phyloP scores from a whole-genome alignment of 2,888 invertebrate genomes.

The Unio pictorum region DNA sequence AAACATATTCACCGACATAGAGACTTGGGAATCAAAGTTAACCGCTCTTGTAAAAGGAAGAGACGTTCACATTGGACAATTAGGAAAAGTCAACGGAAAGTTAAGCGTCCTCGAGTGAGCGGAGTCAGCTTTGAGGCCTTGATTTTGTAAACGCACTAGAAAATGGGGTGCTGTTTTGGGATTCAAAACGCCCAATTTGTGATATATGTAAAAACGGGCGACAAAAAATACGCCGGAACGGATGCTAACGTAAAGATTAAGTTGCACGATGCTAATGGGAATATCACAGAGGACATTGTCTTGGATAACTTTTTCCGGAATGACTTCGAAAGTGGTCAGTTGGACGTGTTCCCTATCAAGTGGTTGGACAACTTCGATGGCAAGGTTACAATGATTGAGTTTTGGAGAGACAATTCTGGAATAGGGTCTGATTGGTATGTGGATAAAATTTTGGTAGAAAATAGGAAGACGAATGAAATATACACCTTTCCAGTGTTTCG shows the following conservation, averaged over 20 bases:
- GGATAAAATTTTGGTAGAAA: slow-evolving; percentile 59
- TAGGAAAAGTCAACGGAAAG: too few species aligned
- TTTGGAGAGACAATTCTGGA: slow-evolving; percentile 70
- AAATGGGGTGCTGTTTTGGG: slow-evolving; percentile 35
- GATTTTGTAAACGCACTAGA: background rate
- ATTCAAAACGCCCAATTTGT: slow-evolving; percentile 30
- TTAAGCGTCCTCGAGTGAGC: too few species aligned
- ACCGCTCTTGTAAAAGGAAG: too few species aligned
- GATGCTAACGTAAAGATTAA: slow-evolving; percentile 71
- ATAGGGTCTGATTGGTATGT: slow-evolving; percentile 70
- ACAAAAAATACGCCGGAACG: slow-evolving; percentile 69
- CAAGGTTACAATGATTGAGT: slow-evolving; percentile 60
- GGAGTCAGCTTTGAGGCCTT: too few species aligned
- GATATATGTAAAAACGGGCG: slow-evolving; percentile 72
- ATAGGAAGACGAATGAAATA: slow-evolving; percentile 44
- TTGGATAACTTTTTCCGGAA: slow-evolving; percentile 66
- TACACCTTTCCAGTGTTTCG: slow-evolving; percentile 70
- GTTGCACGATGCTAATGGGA: slow-evolving; percentile 67
- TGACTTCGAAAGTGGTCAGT: slow-evolving; percentile 69
- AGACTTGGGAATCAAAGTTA: too few species aligned
- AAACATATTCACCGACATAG: too few species aligned
- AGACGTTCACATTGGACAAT: too few species aligned
- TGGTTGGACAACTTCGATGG: slow-evolving; percentile 34
- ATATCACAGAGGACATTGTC: slow-evolving; percentile 58
- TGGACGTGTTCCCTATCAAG: slow-evolving; percentile 62